These are phyloP conservation scores for Lamprologus speciosus DNA, from an alignment of 2,113 vertebrate genomes.

Conservation along the genomic window DNA sequence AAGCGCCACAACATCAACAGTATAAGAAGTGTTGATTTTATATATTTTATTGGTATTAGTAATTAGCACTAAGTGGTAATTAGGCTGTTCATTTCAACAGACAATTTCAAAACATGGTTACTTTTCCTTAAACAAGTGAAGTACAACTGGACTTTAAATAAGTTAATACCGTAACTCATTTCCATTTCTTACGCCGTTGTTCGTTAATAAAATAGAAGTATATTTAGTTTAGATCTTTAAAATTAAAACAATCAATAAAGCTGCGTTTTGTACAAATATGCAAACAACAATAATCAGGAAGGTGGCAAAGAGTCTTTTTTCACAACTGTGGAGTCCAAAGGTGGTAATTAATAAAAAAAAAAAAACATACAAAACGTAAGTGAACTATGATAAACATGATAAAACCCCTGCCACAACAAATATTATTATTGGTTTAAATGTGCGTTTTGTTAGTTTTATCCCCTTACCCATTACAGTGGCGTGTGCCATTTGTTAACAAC, in stretches of 20 bases:
- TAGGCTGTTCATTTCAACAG: background rate
- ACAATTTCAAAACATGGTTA: background rate
- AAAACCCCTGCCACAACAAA: background rate
- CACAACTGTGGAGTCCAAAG: background rate
- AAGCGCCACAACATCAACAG: background rate
- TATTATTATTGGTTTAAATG: background rate
- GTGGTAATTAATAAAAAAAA: fast-evolving
- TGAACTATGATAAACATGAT: background rate
- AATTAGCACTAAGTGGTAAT: background rate
- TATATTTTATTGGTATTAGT: background rate
- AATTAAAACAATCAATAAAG: background rate
- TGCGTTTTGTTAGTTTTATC: background rate
- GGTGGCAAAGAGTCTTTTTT: fast-evolving
- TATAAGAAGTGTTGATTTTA: background rate
- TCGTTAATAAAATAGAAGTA: background rate
- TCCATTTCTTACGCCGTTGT: background rate
- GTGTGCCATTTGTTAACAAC: background rate
- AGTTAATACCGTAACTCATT: background rate
- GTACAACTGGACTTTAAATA: background rate
- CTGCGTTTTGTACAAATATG: background rate
- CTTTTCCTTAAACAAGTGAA: background rate
- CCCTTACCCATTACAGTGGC: background rate
- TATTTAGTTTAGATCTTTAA: background rate
- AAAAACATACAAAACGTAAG: background rate
- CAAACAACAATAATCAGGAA: background rate